phyloP scores from a whole-genome alignment of 37 sponge, comb jelly and placozoan genomes.

The Lycopodina hypogea region DNA sequence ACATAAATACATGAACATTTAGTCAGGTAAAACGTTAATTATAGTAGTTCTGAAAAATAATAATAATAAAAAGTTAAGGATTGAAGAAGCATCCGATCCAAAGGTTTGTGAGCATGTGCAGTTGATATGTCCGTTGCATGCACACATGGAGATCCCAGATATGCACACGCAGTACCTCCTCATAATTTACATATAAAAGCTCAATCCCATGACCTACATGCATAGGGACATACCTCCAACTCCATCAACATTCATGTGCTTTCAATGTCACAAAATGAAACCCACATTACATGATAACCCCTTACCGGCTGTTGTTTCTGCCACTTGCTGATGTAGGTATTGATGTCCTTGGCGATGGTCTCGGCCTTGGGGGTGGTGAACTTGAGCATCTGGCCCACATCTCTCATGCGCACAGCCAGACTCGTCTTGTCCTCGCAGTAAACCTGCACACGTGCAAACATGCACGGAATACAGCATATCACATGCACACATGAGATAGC shows the following conservation, averaged over 20 bases:
- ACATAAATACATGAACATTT: no score
- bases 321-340: conserved; percentile 52
- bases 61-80: no score
- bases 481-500: background rate
- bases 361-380: conserved; percentile 40
- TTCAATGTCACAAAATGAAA: no score
- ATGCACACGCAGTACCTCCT: no score
- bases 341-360: conserved; percentile 36
- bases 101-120: background rate
- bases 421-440: conserved; percentile 50
- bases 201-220: no score
- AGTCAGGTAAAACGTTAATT: background rate
- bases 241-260: no score
- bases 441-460: conserved; percentile 17
- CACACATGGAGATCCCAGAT: no score
- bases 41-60: background rate
- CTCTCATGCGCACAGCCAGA: conserved; percentile 47
- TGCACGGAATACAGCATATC: background rate
- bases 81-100: no score
- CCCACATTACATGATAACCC: no score
- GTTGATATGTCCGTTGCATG: no score
- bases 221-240: no score
- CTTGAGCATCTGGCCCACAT: conserved; percentile 51
- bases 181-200: no score
- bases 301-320: conserved; percentile 81